Percentiles rank a stretch among this genome's conserved stretches.
Evolutionary conservation across 2,888 invertebrate genomes (phyloP).

Genomic region (Microdon myrmicae): DNA sequence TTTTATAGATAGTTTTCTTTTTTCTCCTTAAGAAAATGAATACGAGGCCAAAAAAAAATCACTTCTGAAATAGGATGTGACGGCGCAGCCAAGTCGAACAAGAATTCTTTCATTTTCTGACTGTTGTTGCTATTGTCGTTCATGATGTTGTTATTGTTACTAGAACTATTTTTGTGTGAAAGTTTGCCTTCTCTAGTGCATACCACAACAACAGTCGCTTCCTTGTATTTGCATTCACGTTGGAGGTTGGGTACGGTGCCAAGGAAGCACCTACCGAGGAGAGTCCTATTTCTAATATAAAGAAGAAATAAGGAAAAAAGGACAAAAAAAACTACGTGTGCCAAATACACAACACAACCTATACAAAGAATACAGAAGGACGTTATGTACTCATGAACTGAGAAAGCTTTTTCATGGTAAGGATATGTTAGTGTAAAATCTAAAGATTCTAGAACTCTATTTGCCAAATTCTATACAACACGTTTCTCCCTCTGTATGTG

Average conservation of each 20-base stretch:
- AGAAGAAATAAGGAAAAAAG: conserved; percentile 17
- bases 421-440: conserved; percentile 32
- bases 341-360: conserved; percentile 6
- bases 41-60: conserved; percentile 11
- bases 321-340: conserved; percentile 5
- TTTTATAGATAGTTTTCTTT: conserved; percentile 12
- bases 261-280: conserved; percentile 36
- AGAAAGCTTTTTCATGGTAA: conserved; percentile 35
- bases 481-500: conserved; percentile 12
- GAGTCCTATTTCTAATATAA: conserved; percentile 28
- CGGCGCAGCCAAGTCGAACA: conserved; percentile 45
- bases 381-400: conserved; percentile 31
- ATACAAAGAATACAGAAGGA: conserved; percentile 43
- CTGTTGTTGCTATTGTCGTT: conserved; percentile 9
- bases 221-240: conserved; percentile 20
- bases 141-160: conserved; percentile 10
- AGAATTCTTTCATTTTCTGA: conserved; percentile 7
- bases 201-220: conserved; percentile 4
- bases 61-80: conserved; percentile 39
- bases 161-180: conserved; percentile 21
- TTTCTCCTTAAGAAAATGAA: conserved; percentile 10
- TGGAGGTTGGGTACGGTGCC: conserved; percentile 13
- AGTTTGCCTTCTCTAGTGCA: conserved; percentile 31
- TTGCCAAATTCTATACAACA: conserved; percentile 22
- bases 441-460: conserved; percentile 31